Conservation (phyloP, 2,113 vertebrate species). For the Anseranas semipalmata region DNA sequence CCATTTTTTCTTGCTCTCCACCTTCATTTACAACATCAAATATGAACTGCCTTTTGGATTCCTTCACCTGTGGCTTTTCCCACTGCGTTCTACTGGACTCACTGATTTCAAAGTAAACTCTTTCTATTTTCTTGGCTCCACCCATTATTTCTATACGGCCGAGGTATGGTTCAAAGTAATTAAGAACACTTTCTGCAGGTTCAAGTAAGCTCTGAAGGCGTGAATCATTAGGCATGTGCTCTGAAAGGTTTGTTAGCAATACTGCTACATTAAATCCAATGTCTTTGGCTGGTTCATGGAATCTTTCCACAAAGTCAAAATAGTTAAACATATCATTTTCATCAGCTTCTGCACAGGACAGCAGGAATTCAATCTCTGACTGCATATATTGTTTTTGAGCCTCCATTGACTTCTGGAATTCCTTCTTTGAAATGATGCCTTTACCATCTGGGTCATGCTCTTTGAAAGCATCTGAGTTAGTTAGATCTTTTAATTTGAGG, state of each 20-base stretch:
- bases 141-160: slow-evolving; percentile 99
- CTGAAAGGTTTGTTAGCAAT: slow-evolving; percentile 92
- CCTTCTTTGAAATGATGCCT: slow-evolving; percentile 96
- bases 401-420: slow-evolving; percentile 99
- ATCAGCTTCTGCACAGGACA: slow-evolving; percentile 94
- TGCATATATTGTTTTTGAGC: slow-evolving; percentile 96
- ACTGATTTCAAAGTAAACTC: slow-evolving; percentile 98
- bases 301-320: slow-evolving; percentile 92
- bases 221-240: slow-evolving; percentile 95
- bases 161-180: slow-evolving; percentile 94
- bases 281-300: slow-evolving; percentile 96
- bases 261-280: slow-evolving; percentile 98
- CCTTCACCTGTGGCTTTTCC: slow-evolving; percentile 98
- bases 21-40: slow-evolving; percentile 99
- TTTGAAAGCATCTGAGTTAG: slow-evolving; percentile 93
- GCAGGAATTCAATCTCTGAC: slow-evolving; percentile 95
- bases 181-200: slow-evolving; percentile 93
- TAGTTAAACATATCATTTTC: slow-evolving; percentile 99
- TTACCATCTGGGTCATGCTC: slow-evolving; percentile 92
- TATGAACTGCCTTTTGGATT: slow-evolving; percentile 97
- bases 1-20: slow-evolving; percentile 99
- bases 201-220: slow-evolving; percentile 91
- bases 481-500: slow-evolving; percentile 97
- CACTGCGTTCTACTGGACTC: slow-evolving; percentile 96
- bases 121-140: slow-evolving; percentile 94